These are phyloP conservation scores for Lissonota sp. DNA, from an alignment of 2,888 invertebrate species.

Conservation along the genomic window DNA sequence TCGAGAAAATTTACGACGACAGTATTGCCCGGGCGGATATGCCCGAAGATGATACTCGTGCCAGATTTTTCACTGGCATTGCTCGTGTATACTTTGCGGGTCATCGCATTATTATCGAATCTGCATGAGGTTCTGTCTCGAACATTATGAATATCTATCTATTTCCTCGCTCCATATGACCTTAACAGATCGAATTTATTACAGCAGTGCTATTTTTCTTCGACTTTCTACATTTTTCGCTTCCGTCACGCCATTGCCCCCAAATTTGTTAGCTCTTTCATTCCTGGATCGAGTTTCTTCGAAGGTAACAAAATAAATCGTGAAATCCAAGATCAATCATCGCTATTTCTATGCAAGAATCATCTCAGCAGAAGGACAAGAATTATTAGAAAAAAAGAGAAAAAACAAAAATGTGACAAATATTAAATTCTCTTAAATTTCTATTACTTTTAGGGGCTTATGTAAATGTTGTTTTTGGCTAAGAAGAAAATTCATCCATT, in stretches of 20 bases:
- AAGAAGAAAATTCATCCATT: conserved; percentile 25
- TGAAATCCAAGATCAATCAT: too few species aligned
- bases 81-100: conserved; percentile 33
- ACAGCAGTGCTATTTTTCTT: conserved; percentile 16
- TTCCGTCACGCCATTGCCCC: neutral
- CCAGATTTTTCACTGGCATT: conserved; percentile 62
- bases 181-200: conserved; percentile 16
- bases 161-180: conserved; percentile 56
- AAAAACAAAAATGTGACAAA: too few species aligned
- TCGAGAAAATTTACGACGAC: conserved; percentile 71
- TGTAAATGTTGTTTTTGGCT: too few species aligned
- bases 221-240: conserved; percentile 1
- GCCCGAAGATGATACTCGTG: conserved; percentile 59
- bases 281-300: neutral
- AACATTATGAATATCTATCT: conserved; percentile 47
- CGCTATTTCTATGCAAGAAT: too few species aligned
- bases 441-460: too few species aligned
- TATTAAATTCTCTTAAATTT: too few species aligned
- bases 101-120: conserved; percentile 60
- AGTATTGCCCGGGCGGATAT: conserved; percentile 66
- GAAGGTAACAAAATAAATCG: neutral
- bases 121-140: conserved; percentile 53
- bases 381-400: too few species aligned
- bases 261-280: neutral
- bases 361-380: too few species aligned